These are phyloP conservation scores for Diorhabda sublineata DNA, from an alignment of 1,140 invertebrate genomes.

Conservation along the genomic window DNA sequence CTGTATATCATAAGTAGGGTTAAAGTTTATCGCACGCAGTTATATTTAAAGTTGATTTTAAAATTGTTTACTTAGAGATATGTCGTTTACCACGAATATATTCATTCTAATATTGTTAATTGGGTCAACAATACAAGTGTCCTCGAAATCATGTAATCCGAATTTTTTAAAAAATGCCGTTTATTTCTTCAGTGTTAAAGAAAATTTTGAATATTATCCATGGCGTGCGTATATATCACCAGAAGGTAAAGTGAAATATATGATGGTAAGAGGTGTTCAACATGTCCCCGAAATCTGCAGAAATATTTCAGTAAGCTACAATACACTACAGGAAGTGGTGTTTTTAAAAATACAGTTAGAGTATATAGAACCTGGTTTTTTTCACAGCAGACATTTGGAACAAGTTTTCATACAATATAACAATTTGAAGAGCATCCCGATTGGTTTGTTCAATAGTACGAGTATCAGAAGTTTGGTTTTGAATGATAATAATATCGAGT, in stretches of 20 bases:
- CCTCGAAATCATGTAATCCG: constrained; percentile 5
- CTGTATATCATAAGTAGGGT: not conserved
- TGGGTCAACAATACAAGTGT: not conserved
- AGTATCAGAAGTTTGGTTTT: constrained; percentile 16
- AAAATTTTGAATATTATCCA: constrained; percentile 14
- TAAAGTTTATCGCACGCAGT: not conserved
- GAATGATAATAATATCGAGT: constrained; percentile 13
- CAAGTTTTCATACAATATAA: constrained; percentile 12
- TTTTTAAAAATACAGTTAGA: constrained; percentile 5
- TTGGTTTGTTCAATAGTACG: constrained; percentile 13
- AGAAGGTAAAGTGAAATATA: constrained; percentile 8
- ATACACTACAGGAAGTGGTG: constrained; percentile 1
- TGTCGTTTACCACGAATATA: not conserved
- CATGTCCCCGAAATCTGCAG: constrained; percentile 9
- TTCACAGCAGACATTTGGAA: constrained; percentile 1
- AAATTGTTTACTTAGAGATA: not conserved
- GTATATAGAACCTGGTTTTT: constrained; percentile 19
- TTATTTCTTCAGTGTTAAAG: not conserved
- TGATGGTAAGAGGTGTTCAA: constrained; percentile 4
- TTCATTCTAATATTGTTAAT: not conserved
- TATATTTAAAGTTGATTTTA: not conserved
- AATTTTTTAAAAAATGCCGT: not conserved
- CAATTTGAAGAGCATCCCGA: constrained; percentile 4
- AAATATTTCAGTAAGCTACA: not conserved
- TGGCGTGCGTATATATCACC: constrained; percentile 5